Conservation (phyloP, 2,888 invertebrate genomes). For the Tanypteryx hageni region DNA sequence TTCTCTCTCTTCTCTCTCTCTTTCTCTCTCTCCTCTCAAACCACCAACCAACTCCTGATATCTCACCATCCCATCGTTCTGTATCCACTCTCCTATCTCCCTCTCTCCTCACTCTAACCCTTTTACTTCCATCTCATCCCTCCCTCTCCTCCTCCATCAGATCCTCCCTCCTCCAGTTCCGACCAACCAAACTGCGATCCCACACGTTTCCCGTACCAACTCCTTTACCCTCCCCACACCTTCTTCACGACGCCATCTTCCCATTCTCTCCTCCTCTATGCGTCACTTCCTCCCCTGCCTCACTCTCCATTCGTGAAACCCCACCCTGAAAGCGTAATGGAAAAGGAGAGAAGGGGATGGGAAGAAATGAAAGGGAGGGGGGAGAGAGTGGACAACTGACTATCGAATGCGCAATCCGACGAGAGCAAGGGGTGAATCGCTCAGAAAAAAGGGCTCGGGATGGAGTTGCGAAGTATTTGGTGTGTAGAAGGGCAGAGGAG, state of each 20-base stretch:
- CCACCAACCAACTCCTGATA: not conserved
- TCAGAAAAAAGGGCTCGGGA: not conserved
- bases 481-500: not conserved
- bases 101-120: not conserved
- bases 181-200: not conserved
- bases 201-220: no score
- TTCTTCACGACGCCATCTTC: not conserved
- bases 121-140: not conserved
- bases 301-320: not conserved
- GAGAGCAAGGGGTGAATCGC: not conserved
- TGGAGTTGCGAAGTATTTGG: not conserved
- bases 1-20: not conserved
- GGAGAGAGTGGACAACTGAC: not conserved
- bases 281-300: not conserved
- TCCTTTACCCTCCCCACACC: no score
- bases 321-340: not conserved
- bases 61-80: no score
- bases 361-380: not conserved
- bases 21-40: not conserved
- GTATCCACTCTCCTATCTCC: no score
- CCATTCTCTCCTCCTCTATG: not conserved
- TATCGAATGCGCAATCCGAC: not conserved
- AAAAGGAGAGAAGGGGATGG: not conserved
- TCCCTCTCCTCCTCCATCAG: not conserved
- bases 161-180: not conserved